Conservation (phyloP, 2,797 vertebrate genomes). For the Podarcis siculus region DNA sequence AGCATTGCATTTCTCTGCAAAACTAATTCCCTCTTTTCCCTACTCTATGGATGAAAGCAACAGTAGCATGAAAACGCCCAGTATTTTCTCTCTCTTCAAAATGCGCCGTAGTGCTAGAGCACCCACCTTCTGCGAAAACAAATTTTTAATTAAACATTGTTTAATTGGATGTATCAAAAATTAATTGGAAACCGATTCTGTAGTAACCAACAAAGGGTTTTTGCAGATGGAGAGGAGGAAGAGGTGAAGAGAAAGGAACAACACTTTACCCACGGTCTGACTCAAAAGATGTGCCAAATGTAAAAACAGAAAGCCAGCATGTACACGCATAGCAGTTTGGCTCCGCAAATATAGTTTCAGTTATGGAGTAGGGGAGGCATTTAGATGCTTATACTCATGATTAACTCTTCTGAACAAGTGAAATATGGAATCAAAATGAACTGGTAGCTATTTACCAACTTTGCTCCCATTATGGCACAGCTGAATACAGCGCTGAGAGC, state of each 20-base stretch:
- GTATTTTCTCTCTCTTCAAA: background rate
- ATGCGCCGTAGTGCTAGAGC: background rate
- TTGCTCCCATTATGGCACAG: background rate
- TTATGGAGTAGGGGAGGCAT: background rate
- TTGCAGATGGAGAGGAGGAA: background rate
- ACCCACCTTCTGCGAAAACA: background rate
- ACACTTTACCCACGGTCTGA: background rate
- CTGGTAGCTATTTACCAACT: background rate
- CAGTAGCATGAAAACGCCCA: background rate
- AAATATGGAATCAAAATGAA: background rate
- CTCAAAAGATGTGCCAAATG: background rate
- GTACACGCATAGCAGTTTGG: slow-evolving; percentile 26
- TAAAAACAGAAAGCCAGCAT: background rate
- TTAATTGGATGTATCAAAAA: slow-evolving; percentile 4
- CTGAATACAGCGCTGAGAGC: background rate
- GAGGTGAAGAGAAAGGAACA: slow-evolving; percentile 24
- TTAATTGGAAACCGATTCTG: slow-evolving; percentile 24
- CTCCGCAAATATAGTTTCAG: background rate
- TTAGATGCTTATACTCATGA: background rate
- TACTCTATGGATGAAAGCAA: background rate
- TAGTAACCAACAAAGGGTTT: background rate
- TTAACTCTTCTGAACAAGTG: background rate
- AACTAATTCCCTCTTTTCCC: background rate
- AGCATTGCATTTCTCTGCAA: background rate
- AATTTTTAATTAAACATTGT: background rate